phyloP scores from a whole-genome alignment of 2,888 invertebrate genomes.

The Xanthia icteritia region DNA sequence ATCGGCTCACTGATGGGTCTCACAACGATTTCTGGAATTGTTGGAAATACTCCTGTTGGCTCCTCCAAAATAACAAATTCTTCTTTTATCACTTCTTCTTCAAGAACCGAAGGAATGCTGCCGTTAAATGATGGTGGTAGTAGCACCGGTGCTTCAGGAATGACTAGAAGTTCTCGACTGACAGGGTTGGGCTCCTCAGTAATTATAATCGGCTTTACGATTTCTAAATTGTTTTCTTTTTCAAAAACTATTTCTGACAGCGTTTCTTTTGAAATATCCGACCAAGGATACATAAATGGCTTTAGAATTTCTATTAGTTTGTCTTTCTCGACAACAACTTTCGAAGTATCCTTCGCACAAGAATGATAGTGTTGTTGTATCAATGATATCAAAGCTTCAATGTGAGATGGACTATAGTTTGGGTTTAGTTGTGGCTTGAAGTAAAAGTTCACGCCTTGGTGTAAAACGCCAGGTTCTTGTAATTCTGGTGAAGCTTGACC shows the following conservation, averaged over 20 bases:
- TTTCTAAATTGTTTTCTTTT: slow-evolving; percentile 19
- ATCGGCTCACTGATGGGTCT: neutral
- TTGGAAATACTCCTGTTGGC: neutral
- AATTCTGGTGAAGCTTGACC: slow-evolving; percentile 35
- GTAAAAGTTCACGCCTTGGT: slow-evolving; percentile 75
- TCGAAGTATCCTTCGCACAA: slow-evolving; percentile 7
- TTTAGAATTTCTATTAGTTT: slow-evolving; percentile 26
- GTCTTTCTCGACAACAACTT: slow-evolving; percentile 23
- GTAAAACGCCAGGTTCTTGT: slow-evolving; percentile 67
- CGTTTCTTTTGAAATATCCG: slow-evolving; percentile 14
- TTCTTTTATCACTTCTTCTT: slow-evolving; percentile 15
- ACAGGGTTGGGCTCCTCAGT: neutral
- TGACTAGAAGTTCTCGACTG: neutral
- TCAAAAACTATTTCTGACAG: neutral
- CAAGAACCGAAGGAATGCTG: neutral
- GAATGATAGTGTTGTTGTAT: slow-evolving; percentile 38
- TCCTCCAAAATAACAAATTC: slow-evolving; percentile 5
- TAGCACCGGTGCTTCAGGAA: slow-evolving; percentile 31
- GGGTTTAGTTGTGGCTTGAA: slow-evolving; percentile 72
- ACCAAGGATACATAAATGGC: neutral
- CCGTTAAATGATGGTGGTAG: neutral
- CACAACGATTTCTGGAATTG: neutral
- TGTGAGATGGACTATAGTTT: slow-evolving; percentile 51
- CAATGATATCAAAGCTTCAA: slow-evolving; percentile 56
- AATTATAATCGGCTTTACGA: neutral